Conservation (phyloP, 1,140 invertebrate genomes). For the Drosophila sechellia region DNA sequence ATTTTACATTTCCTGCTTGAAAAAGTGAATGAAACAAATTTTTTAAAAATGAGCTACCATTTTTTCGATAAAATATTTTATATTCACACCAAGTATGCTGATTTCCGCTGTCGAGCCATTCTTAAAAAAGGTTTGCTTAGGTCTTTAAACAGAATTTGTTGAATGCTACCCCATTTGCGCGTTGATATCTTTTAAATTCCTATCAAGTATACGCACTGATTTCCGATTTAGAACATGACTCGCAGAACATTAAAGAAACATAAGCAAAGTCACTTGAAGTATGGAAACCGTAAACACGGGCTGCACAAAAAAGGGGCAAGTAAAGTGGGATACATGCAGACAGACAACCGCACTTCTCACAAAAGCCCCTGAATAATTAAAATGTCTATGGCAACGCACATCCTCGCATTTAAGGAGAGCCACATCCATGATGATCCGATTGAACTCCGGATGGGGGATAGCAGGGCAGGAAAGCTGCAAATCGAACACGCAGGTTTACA, state of each 20-base stretch:
- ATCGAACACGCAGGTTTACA: slow-evolving; percentile 69
- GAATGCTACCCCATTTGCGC: background rate
- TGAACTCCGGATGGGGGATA: slow-evolving; percentile 11
- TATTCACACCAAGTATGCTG: slow-evolving; percentile 2
- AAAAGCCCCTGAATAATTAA: slow-evolving; percentile 71
- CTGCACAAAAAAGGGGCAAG: slow-evolving; percentile 4
- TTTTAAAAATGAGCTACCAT: background rate
- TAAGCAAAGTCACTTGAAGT: slow-evolving; percentile 34
- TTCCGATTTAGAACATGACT: slow-evolving; percentile 31
- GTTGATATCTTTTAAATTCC: slow-evolving; percentile 4
- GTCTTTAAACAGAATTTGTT: slow-evolving; percentile 2
- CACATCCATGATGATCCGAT: slow-evolving; percentile 41
- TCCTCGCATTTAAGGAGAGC: slow-evolving; percentile 17
- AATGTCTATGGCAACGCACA: slow-evolving; percentile 40
- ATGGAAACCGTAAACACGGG: slow-evolving; percentile 14
- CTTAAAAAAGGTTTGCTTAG: background rate
- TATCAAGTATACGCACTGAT: slow-evolving; percentile 19
- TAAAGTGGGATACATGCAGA: slow-evolving; percentile 1
- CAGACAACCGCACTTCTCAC: slow-evolving; percentile 24
- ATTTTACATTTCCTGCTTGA: too few relatives aligned
- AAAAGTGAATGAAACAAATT: too few relatives aligned
- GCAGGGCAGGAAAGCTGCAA: slow-evolving; percentile 48
- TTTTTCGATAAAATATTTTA: background rate
- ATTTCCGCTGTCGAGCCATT: background rate
- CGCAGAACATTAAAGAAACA: slow-evolving; percentile 39